Conservation (phyloP, 2,888 invertebrate species). For the Agrotis segetum region DNA sequence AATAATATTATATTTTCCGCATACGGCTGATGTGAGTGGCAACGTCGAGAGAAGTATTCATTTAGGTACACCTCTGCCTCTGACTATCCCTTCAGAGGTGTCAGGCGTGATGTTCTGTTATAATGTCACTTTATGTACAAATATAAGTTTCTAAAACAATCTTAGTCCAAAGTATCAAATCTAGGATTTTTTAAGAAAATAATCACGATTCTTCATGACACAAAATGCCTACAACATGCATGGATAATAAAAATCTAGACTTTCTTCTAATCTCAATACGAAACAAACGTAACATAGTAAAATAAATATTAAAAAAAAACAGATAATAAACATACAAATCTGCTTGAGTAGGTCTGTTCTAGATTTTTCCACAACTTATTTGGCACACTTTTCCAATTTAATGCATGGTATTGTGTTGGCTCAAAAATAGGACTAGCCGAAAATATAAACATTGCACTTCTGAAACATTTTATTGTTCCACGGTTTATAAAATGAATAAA, state of each 20-base stretch:
- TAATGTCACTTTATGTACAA: too few species aligned
- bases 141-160: too few species aligned
- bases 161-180: too few species aligned
- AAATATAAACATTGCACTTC: background rate
- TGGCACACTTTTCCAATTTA: conserved; percentile 38
- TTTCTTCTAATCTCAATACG: background rate
- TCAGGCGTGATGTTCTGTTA: too few species aligned
- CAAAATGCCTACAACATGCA: background rate
- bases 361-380: conserved; percentile 45
- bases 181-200: too few species aligned
- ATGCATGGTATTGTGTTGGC: conserved; percentile 14
- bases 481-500: conserved; percentile 11
- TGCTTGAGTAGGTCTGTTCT: conserved; percentile 11
- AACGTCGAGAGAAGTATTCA: too few species aligned
- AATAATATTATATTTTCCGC: too few species aligned
- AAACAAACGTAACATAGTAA: background rate
- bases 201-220: background rate
- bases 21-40: too few species aligned
- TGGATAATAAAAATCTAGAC: background rate
- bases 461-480: background rate
- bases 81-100: too few species aligned
- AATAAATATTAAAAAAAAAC: conserved; percentile 37
- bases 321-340: conserved; percentile 18
- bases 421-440: conserved; percentile 21
- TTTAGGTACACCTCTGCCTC: too few species aligned